Base-by-base conservation (phyloP, 2,888 invertebrate species). In the Bombylius discolor region DNA sequence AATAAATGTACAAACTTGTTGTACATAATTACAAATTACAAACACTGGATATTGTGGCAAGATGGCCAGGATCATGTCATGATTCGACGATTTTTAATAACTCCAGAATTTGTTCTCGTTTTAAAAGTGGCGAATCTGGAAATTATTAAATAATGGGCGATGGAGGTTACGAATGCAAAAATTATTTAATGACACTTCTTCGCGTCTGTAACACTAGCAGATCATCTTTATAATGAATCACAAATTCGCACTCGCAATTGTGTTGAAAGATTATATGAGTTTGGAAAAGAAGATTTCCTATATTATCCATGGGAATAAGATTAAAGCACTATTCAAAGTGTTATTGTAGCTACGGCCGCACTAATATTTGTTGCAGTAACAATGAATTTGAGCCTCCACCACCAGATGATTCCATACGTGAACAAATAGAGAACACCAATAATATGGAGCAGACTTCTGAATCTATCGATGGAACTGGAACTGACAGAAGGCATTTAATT, bases 21-120 rank as follows among this genome's bases (percentile, higher is more conserved):
- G 14, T 55, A 47, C 47, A n/a, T n/a, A 51, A 47, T 47, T 4
- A 33, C 7, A 23, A 13, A 34, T 13, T 51, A 3, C 45, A 51
- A 51, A 55, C 47, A 46, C 4, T 53, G 33, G 53, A 53, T 42
- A 42, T 53, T 14, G 47, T 53, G 23, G 39, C 49, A n/a, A n/a
- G n/a, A n/a, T n/a, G n/a, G n/a, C n/a, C n/a, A n/a, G n/a, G n/a
- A n/a, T n/a, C n/a, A n/a, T n/a, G n/a, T n/a, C n/a, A n/a, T n/a
- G n/a, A 23, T 23, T 23, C 23, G 23, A 23, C 23, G 23, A 23
- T 56, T n/a, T 56, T n/a, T n/a, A n/a, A n/a, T n/a, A n/a, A n/a
- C 42, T 56, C 56, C 51, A 45, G 51, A 51, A 51, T 55, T 12
- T 11, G 39, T 6, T 6, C n/a, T n/a, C n/a, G n/a, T n/a, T n/a